Evolutionary conservation across 2,113 vertebrate genomes (phyloP).

Genomic region (Oryzias javanicus): DNA sequence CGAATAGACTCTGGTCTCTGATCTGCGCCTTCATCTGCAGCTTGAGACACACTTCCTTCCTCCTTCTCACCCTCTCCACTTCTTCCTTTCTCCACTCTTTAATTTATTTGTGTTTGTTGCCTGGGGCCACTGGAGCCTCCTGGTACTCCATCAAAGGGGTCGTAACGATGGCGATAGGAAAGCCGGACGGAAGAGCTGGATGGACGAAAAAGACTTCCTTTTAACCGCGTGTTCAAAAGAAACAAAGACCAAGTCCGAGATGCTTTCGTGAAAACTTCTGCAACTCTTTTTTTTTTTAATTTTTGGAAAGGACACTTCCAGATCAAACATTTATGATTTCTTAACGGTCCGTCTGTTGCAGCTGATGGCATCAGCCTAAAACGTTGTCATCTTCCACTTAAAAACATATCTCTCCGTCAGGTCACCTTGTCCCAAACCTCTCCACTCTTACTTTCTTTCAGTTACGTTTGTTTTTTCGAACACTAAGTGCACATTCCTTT

Average conservation of each 20-base stretch:
- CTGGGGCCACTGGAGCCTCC: constrained; percentile 40
- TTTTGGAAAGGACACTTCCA: background rate
- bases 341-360: constrained; percentile 6
- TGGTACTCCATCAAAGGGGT: constrained; percentile 58
- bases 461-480: constrained; percentile 35
- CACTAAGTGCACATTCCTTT: background rate
- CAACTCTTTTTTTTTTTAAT: background rate
- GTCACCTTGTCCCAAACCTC: constrained; percentile 6
- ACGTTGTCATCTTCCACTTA: constrained; percentile 17
- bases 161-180: constrained; percentile 34
- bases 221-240: no score
- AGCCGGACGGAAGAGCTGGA: constrained; percentile 5
- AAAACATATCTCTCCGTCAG: background rate
- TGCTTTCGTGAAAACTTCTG: constrained; percentile 10
- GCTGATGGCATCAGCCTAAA: background rate
- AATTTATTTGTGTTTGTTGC: constrained; percentile 46
- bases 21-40: constrained; percentile 8
- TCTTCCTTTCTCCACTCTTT: constrained; percentile 36
- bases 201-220: constrained; percentile 27
- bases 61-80: constrained; percentile 28
- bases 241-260: background rate
- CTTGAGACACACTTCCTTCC: constrained; percentile 29
- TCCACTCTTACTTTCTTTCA: constrained; percentile 9
- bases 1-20: constrained; percentile 2
- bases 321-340: constrained; percentile 10